Percentiles rank a stretch among this genome's conserved stretches.
These are phyloP conservation scores for Muscicapa comitata DNA, from an alignment of 2,797 vertebrate species.

Conservation along the genomic window DNA sequence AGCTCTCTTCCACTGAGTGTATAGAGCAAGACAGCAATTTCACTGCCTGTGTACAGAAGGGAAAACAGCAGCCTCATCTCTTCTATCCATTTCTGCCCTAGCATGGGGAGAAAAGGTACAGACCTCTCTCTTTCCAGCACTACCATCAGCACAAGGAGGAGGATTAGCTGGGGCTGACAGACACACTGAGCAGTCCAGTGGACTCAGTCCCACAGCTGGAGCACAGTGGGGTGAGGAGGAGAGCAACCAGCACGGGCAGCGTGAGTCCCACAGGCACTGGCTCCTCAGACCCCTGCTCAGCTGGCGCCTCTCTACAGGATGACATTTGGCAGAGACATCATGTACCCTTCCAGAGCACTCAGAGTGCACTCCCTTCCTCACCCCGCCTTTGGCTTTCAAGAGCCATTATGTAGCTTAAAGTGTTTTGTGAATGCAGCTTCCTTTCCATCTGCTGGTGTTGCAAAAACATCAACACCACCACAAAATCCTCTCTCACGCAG, in stretches of 20 bases:
- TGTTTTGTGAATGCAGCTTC: constrained; percentile 43
- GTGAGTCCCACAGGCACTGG: neutral
- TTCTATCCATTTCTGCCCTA: neutral
- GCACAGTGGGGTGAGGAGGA: neutral
- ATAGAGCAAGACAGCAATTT: neutral
- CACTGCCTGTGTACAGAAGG: neutral
- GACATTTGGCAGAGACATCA: neutral
- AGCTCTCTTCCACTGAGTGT: neutral
- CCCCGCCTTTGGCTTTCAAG: constrained; percentile 29
- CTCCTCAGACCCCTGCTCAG: neutral
- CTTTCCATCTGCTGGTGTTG: constrained; percentile 54
- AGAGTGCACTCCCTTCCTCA: neutral
- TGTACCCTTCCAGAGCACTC: constrained; percentile 14
- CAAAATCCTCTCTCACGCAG: neutral
- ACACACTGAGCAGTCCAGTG: neutral
- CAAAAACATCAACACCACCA: constrained; percentile 1
- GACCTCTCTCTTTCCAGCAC: neutral
- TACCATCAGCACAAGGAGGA: neutral
- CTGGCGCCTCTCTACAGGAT: neutral
- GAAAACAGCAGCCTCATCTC: neutral
- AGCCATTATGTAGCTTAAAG: constrained; percentile 20
- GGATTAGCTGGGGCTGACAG: neutral
- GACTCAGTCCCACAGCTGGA: neutral
- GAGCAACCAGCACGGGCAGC: fast-evolving
- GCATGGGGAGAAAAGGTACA: fast-evolving